Conservation (phyloP, 2,797 vertebrate species). For the Enteromius fasciolatus region DNA sequence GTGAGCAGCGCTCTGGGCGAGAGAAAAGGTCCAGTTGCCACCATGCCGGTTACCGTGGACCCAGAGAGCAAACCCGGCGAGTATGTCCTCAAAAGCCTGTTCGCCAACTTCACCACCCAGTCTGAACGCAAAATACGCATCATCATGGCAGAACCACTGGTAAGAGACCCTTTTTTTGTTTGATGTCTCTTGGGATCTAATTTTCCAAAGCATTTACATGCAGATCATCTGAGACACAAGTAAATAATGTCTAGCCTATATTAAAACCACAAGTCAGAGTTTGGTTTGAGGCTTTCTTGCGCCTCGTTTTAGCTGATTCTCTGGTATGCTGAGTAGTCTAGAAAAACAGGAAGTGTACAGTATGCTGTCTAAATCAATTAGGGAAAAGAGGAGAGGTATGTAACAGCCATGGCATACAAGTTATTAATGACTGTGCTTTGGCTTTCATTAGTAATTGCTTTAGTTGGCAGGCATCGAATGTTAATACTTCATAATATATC, state of each 20-base stretch:
- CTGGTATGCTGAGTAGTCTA: slow-evolving; percentile 29
- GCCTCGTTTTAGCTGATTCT: slow-evolving; percentile 11
- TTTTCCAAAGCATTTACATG: background rate
- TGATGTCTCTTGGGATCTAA: background rate
- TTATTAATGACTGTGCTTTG: slow-evolving; percentile 18
- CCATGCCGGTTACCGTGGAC: slow-evolving; percentile 91
- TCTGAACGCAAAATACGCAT: slow-evolving; percentile 96
- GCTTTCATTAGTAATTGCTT: slow-evolving; percentile 34
- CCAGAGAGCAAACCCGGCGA: slow-evolving; percentile 97
- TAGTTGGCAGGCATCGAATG: background rate
- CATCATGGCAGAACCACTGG: slow-evolving; percentile 97
- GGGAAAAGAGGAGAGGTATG: background rate
- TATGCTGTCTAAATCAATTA: slow-evolving; percentile 12
- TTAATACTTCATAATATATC: slow-evolving; percentile 25
- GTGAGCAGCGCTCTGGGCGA: slow-evolving; percentile 87
- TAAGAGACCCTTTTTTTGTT: slow-evolving; percentile 73
- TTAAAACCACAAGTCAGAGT: background rate
- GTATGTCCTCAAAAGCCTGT: slow-evolving; percentile 95
- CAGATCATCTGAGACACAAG: background rate
- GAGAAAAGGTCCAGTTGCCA: slow-evolving; percentile 88
- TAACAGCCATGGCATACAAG: background rate
- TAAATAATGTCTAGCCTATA: background rate
- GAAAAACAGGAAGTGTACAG: slow-evolving; percentile 38
- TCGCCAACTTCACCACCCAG: slow-evolving; percentile 91
- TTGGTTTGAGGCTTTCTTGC: background rate